Percentiles rank a stretch among this genome's conserved stretches.
Evolutionary conservation across 2,888 invertebrate species (phyloP).

Genomic region (Ferrisia virgata): DNA sequence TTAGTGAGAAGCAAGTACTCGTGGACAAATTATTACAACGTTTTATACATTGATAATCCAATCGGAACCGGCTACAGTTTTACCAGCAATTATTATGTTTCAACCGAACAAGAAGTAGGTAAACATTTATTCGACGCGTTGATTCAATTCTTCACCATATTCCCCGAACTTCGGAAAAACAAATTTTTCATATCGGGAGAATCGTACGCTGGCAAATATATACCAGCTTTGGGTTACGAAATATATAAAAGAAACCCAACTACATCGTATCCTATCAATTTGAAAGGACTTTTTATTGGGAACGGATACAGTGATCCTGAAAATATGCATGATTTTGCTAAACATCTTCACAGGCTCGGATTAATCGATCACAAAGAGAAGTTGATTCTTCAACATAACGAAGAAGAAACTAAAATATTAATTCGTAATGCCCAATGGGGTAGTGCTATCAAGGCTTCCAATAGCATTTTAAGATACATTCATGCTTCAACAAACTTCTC

Average conservation of each 20-base stretch:
- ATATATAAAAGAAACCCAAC: slow-evolving; percentile 63
- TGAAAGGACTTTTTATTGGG: slow-evolving; percentile 69
- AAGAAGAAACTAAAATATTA: slow-evolving; percentile 48
- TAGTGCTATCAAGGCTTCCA: neutral
- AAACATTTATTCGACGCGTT: slow-evolving; percentile 73
- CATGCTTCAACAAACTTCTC: neutral
- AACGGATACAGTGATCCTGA: slow-evolving; percentile 77
- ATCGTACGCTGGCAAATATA: slow-evolving; percentile 79
- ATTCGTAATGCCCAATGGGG: slow-evolving; percentile 52
- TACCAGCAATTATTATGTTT: slow-evolving; percentile 72
- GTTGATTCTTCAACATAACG: slow-evolving; percentile 41
- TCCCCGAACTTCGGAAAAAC: slow-evolving; percentile 68
- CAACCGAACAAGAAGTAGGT: slow-evolving; percentile 75
- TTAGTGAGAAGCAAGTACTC: slow-evolving; percentile 63
- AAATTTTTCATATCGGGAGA: slow-evolving; percentile 87
- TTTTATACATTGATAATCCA: slow-evolving; percentile 89
- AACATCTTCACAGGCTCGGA: slow-evolving; percentile 76
- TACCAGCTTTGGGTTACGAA: slow-evolving; percentile 72
- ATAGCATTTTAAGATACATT: neutral
- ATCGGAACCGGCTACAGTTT: slow-evolving; percentile 91
- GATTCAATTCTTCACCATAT: slow-evolving; percentile 78
- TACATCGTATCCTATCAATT: slow-evolving; percentile 59
- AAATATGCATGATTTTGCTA: slow-evolving; percentile 72
- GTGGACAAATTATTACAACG: slow-evolving; percentile 74
- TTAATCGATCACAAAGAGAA: slow-evolving; percentile 58